phyloP scores from a whole-genome alignment of 1,140 invertebrate species.

The Heliconius melpomene region DNA sequence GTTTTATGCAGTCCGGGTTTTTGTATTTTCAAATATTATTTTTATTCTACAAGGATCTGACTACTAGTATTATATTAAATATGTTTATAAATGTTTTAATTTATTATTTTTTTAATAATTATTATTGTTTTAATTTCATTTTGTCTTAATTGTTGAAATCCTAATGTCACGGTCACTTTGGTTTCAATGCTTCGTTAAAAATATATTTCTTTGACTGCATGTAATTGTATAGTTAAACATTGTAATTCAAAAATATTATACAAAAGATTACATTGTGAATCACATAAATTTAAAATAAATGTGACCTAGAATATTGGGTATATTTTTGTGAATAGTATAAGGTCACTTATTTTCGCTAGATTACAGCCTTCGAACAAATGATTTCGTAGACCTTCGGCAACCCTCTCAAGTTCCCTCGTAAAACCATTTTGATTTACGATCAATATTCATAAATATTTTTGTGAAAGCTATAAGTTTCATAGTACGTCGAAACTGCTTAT shows the following conservation, averaged over 20 bases:
- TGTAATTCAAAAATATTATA: too few species aligned
- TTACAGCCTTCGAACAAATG: constrained; percentile 39
- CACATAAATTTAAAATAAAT: not conserved
- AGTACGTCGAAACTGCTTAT: not conserved
- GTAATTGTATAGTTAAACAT: too few species aligned
- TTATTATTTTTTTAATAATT: too few species aligned
- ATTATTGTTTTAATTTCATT: too few species aligned
- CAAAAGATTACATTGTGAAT: not conserved
- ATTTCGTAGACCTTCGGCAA: constrained; percentile 35
- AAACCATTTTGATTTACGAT: constrained; percentile 40
- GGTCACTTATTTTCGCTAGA: constrained; percentile 28
- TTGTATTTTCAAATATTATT: too few species aligned
- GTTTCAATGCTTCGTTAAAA: not conserved
- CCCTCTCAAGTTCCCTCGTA: constrained; percentile 35
- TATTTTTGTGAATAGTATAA: constrained; percentile 20
- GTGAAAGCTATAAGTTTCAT: not conserved
- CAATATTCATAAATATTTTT: constrained; percentile 16
- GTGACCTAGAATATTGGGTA: not conserved
- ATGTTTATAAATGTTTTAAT: too few species aligned
- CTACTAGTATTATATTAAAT: too few species aligned
- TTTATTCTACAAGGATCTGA: too few species aligned
- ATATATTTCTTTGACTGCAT: too few species aligned
- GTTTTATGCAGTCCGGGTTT: too few species aligned
- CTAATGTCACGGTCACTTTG: not conserved
- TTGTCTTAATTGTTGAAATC: too few species aligned